Base-by-base conservation (phyloP, 2,113 vertebrate species). In the Ophiodon elongatus region DNA sequence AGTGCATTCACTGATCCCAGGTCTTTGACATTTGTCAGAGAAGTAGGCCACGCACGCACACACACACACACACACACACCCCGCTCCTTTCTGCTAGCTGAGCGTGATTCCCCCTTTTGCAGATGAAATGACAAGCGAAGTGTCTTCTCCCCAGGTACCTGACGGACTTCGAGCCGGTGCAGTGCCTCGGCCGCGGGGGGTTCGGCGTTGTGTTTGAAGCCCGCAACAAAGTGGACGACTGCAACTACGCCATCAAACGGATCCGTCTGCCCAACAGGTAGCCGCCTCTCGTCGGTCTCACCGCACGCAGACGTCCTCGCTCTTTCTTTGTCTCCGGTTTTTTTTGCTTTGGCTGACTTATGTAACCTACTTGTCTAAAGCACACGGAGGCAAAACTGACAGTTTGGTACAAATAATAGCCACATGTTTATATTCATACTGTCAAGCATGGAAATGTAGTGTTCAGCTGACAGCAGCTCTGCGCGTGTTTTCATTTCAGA, bases 131-230 rank as follows among this genome's bases (percentile, higher is more conserved):
- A 72, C 47, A 72, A 80, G 79, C 62, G 23, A 10, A 41, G 56
- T 19, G 70, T 83, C 56, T 75, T 33, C 90, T 72, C 84, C 78
- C 8, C 92, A 99, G 98, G 64, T 99, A 99, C 11, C 95, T 99
- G 89, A 98, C 97, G 50, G 98, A 99, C 94, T 99, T 99, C 90
- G 97, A 99, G 86, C 98, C 98, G 2, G 96, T 99, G 89, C 98
- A 99, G 90, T 99, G 98, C 91, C 94, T 99, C 50, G 98, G 98
- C 21, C 97, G 97, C 4, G 98, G 98, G 17, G 98, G 98, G 13
- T 99, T 99, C 82, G 98, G 98, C 11, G 98, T 99, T 0, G 98
- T 99, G 78, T 99, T 99, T 94, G 97, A 99, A 94, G 98, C 98
- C 65, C 97, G 94, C 85, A 99, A 99, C 95, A 97, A 99, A 96